Percentiles rank a stretch among this genome's conserved stretches.
Evolutionary conservation across 2,888 invertebrate genomes (phyloP).

Genomic region (Ennomos fuscantarius): DNA sequence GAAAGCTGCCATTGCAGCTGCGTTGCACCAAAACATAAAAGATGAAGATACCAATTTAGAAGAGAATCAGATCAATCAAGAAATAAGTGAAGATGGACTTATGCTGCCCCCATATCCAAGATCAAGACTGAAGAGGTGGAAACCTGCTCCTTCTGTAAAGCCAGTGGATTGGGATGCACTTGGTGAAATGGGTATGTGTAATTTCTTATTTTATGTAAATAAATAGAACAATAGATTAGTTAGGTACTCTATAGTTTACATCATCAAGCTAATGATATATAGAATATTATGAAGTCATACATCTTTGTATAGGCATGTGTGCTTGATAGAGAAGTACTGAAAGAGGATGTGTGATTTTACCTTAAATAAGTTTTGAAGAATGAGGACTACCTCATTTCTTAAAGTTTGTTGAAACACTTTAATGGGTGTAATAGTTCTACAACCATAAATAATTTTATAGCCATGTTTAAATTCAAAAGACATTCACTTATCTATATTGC

Average conservation of each 20-base stretch:
- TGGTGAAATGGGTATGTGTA: conserved; percentile 93
- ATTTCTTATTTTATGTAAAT: background rate
- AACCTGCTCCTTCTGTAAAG: conserved; percentile 88
- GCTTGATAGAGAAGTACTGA: too few relatives aligned
- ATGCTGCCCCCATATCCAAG: conserved; percentile 64
- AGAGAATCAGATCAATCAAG: conserved; percentile 67
- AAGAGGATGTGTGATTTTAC: too few relatives aligned
- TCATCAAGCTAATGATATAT: too few relatives aligned
- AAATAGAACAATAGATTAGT: too few relatives aligned
- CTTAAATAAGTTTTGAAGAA: too few relatives aligned
- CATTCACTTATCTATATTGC: background rate
- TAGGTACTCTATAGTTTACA: too few relatives aligned
- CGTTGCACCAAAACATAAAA: conserved; percentile 59
- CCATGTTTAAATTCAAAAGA: conserved; percentile 14
- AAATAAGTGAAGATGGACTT: conserved; percentile 67
- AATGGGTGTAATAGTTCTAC: too few relatives aligned
- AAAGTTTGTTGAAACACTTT: too few relatives aligned
- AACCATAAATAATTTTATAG: conserved; percentile 12
- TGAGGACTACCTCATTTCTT: too few relatives aligned
- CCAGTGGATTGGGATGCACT: conserved; percentile 88
- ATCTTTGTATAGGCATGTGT: too few relatives aligned
- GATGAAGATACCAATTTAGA: conserved; percentile 71
- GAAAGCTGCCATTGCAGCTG: conserved; percentile 78
- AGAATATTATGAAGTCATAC: too few relatives aligned
- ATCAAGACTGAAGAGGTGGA: conserved; percentile 88